A percentile compares a stretch with the other conserved stretches of the same genome.
phyloP scores from a whole-genome alignment of 2,797 vertebrate genomes.

The Chromis chromis region DNA sequence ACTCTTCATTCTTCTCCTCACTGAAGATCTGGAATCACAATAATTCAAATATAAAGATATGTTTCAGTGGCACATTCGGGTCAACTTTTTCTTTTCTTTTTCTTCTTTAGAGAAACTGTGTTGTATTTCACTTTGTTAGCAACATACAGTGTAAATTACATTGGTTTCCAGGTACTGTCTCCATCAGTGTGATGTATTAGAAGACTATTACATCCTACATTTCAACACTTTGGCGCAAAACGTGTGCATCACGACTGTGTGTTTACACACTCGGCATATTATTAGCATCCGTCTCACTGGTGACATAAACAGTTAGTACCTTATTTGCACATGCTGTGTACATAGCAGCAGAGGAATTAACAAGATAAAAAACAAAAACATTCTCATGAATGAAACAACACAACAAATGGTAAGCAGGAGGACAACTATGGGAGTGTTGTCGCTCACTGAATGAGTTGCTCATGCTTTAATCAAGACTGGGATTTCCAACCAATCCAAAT shows the following conservation, averaged over 20 bases:
- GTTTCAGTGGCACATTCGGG: too few relatives aligned
- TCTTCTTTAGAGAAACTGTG: too few relatives aligned
- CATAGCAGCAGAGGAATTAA: constrained; percentile 6
- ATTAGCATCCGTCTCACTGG: constrained; percentile 15
- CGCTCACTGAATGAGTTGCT: neutral
- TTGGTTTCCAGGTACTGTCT: too few relatives aligned
- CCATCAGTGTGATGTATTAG: neutral
- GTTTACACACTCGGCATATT: neutral
- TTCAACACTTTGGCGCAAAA: neutral
- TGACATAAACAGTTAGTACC: neutral
- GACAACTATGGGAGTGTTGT: neutral
- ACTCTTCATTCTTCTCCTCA: too few relatives aligned
- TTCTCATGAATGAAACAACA: constrained; percentile 33
- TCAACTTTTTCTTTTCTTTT: too few relatives aligned
- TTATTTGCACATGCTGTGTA: constrained; percentile 24
- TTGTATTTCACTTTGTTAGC: too few relatives aligned
- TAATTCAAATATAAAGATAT: too few relatives aligned
- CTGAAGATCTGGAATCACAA: too few relatives aligned
- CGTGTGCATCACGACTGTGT: too few relatives aligned
- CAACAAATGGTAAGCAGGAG: constrained; percentile 7
- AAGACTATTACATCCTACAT: constrained; percentile 9
- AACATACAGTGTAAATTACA: too few relatives aligned
- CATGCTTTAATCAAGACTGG: neutral
- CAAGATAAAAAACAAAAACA: constrained; percentile 9
- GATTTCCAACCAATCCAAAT: constrained; percentile 1